A percentile compares a stretch with the other conserved stretches of the same genome.
phyloP scores from a whole-genome alignment of 2,797 vertebrate species.

The Gymnothorax reevesii region DNA sequence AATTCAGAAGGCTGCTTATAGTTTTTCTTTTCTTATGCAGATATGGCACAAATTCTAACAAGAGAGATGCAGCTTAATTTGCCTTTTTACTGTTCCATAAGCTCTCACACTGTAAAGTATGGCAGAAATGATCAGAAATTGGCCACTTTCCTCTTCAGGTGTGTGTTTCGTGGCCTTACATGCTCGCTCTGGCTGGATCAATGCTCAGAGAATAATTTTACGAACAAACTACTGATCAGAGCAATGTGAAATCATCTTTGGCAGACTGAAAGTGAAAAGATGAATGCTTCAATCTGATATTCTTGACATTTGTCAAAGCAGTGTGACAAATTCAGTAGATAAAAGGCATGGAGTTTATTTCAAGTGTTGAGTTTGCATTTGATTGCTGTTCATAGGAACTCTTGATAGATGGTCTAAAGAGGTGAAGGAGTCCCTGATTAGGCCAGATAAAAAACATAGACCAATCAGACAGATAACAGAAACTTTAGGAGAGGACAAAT shows the following conservation, averaged over 20 bases:
- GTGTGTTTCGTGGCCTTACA: neutral
- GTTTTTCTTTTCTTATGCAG: neutral
- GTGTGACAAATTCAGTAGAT: too few relatives aligned
- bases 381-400: too few relatives aligned
- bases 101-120: neutral
- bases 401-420: too few relatives aligned
- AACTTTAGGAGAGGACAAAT: too few relatives aligned
- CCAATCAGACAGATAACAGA: too few relatives aligned
- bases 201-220: neutral
- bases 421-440: too few relatives aligned
- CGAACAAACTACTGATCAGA: constrained; percentile 6
- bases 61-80: neutral
- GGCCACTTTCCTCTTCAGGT: neutral
- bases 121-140: neutral
- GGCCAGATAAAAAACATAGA: too few relatives aligned
- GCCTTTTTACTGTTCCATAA: neutral
- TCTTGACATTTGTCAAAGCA: neutral
- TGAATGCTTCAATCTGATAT: neutral
- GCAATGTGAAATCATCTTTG: constrained; percentile 15
- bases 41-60: neutral
- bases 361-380: too few relatives aligned
- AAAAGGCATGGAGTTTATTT: too few relatives aligned
- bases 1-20: neutral
- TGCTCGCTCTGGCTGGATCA: neutral
- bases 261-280: constrained; percentile 1